Percentiles rank a stretch among this genome's conserved stretches.
These are phyloP conservation scores for Physeter macrocephalus DNA, from an alignment of 2,113 vertebrate species.

Conservation along the genomic window DNA sequence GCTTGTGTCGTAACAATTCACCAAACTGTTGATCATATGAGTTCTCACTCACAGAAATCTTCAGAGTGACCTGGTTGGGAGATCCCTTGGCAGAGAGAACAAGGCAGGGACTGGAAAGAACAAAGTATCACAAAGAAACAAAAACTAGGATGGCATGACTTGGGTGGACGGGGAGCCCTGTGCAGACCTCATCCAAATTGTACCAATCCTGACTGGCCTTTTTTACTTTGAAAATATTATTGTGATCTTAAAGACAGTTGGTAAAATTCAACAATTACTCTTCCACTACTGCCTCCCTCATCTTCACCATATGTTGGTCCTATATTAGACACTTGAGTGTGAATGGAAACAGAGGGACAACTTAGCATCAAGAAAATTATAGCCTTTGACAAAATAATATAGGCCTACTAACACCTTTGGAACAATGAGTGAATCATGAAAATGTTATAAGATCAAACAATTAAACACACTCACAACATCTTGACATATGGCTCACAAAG, in stretches of 20 bases:
- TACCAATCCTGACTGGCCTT: no score
- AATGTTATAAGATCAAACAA: not conserved
- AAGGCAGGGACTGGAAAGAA: not conserved
- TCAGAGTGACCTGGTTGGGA: not conserved
- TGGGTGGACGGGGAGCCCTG: accelerated
- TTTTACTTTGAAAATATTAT: not conserved
- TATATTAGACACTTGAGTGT: not conserved
- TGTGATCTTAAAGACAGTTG: not conserved
- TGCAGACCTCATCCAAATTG: accelerated
- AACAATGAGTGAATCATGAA: not conserved
- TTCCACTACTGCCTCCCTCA: not conserved
- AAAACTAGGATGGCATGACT: accelerated
- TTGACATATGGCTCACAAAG: accelerated
- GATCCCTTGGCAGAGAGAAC: not conserved
- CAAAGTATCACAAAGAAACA: not conserved
- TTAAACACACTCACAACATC: not conserved
- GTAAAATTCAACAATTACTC: not conserved
- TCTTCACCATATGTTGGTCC: not conserved
- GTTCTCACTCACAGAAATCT: not conserved
- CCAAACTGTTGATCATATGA: not conserved
- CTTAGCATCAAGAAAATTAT: not conserved
- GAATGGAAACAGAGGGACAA: not conserved
- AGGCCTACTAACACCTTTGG: not conserved
- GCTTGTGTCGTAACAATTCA: not conserved
- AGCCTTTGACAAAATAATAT: not conserved